Conservation (phyloP, 2,797 vertebrate genomes). For the Cuniculus paca region DNA sequence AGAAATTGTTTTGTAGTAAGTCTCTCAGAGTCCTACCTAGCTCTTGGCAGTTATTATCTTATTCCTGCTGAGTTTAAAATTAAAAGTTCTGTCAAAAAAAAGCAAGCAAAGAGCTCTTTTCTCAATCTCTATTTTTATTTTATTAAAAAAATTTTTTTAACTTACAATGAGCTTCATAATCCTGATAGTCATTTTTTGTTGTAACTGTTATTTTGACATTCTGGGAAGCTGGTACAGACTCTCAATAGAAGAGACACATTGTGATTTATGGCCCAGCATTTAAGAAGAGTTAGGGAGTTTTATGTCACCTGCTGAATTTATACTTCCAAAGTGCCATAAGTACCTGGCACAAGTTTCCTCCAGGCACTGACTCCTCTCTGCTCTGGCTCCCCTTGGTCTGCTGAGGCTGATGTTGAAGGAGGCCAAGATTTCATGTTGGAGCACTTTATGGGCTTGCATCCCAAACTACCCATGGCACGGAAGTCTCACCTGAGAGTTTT, state of each 20-base stretch:
- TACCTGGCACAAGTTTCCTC: slow-evolving; percentile 6
- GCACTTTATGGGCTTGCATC: slow-evolving; percentile 47
- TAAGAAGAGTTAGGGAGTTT: slow-evolving; percentile 66
- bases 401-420: slow-evolving; percentile 17
- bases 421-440: slow-evolving; percentile 59
- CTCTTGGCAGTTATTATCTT: slow-evolving; percentile 84
- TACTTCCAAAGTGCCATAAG: slow-evolving; percentile 63
- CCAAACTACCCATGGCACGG: slow-evolving; percentile 47
- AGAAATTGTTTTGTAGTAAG: slow-evolving; percentile 88
- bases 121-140: neutral
- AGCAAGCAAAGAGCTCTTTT: slow-evolving; percentile 71
- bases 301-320: slow-evolving; percentile 71
- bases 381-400: neutral
- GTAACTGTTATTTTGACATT: slow-evolving; percentile 75
- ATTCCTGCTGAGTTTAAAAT: slow-evolving; percentile 87
- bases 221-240: slow-evolving; percentile 75
- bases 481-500: slow-evolving; percentile 63
- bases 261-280: slow-evolving; percentile 62
- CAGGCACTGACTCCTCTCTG: neutral
- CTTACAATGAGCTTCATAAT: slow-evolving; percentile 45
- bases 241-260: slow-evolving; percentile 61
- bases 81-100: slow-evolving; percentile 85
- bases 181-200: slow-evolving; percentile 66
- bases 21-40: slow-evolving; percentile 82
- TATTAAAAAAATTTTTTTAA: slow-evolving; percentile 51